Conservation (phyloP, 2,888 invertebrate genomes). For the Campaea margaritaria region DNA sequence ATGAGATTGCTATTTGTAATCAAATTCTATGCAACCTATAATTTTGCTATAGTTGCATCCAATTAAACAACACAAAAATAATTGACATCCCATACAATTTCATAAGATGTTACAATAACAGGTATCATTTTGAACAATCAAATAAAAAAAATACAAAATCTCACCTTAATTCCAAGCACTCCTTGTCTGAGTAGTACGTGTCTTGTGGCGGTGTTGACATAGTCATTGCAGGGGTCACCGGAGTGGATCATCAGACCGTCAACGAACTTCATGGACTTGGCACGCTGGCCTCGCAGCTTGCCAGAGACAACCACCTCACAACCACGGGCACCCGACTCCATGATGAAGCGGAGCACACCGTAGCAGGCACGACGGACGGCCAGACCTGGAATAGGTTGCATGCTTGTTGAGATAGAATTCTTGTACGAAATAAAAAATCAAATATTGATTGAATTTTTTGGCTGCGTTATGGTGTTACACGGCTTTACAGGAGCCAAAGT, state of each 20-base stretch:
- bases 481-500: too few relatives aligned
- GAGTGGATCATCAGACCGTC: slow-evolving; percentile 99
- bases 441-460: too few relatives aligned
- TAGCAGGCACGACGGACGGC: slow-evolving; percentile 97
- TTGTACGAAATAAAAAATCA: too few relatives aligned
- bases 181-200: slow-evolving; percentile 98
- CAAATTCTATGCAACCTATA: too few relatives aligned
- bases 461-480: too few relatives aligned
- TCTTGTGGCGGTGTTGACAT: slow-evolving; percentile 98
- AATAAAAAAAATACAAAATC: slow-evolving; percentile 12
- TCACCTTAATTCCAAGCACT: slow-evolving; percentile 91
- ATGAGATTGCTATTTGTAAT: too few relatives aligned
- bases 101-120: too few relatives aligned
- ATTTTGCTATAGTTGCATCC: too few relatives aligned
- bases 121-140: background rate
- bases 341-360: slow-evolving; percentile 99
- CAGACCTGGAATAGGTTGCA: slow-evolving; percentile 71
- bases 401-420: background rate
- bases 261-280: slow-evolving; percentile 99
- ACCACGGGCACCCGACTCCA: slow-evolving; percentile 98
- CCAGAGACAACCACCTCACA: slow-evolving; percentile 99
- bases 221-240: slow-evolving; percentile 99
- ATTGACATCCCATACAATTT: too few relatives aligned
- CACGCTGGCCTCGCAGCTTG: slow-evolving; percentile 99
- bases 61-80: too few relatives aligned